Evolutionary conservation across 1,140 invertebrate species (phyloP), one percentile per base, ranked within the genome.

Genomic region (Sycobia sp.): DNA sequence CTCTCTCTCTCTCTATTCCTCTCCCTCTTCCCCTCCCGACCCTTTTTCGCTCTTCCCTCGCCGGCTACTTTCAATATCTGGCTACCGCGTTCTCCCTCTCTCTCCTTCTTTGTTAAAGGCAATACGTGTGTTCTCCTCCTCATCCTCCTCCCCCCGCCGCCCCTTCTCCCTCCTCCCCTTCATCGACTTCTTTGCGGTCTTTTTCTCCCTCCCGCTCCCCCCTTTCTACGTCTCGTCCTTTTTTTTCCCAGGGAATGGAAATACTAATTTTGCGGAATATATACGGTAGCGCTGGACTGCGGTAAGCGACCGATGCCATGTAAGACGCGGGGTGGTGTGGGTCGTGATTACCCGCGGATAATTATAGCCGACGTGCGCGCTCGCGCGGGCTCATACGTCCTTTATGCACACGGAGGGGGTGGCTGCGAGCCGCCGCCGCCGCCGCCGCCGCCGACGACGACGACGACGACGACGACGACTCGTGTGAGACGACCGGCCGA

Each of bases 251-350:
- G 72, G 74, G 74, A 79, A 80, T 80, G 78, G 76, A 80, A 82
- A 82, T 80, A 82, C 78, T 82, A 80, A 82, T 80, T 82, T 80
- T 82, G 77, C 78, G 79, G 78, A 80, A 82, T 80, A n/a, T n/a
- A n/a, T n/a, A 82, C 80, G 65, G 80, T 82, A 76, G 79, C 79
- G 67, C 72, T n/a, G n/a, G 75, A 78, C 76, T 81, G 80, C 74
- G 79, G 79, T 80, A 77, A 80, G 73, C 73, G 72, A 65, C 70
- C 73, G 68, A 71, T 73, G 71, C 61, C 67, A 36, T 18, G 67
- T 57, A 75, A 75, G 73, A 71, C 69, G 66, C 41, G 22, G n/a
- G n/a, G 8, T 53, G 67, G 76, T 78, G 71, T 74, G 76, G 76
- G 74, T 76, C 67, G 72, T 80, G 78, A 82, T 82, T 82, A 79